A percentile compares a stretch with the other conserved stretches of the same genome.
phyloP scores from a whole-genome alignment of 1,140 invertebrate species.

The Drosophila tropicalis region DNA sequence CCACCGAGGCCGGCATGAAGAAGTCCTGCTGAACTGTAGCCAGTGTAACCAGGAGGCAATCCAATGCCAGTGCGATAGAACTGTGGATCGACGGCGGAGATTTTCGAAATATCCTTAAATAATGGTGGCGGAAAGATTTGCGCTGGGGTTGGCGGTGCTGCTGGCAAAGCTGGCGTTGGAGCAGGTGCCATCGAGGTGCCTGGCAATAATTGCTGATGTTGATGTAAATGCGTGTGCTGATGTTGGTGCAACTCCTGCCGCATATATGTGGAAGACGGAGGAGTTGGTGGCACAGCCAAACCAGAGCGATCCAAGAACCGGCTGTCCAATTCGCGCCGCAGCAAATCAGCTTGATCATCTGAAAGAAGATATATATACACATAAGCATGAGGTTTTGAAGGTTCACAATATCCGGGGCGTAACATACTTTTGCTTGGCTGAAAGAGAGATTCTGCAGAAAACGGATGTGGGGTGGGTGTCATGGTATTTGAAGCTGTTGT shows the following conservation, averaged over 20 bases:
- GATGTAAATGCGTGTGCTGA: constrained; percentile 95
- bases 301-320: constrained; percentile 89
- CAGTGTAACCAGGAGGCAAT: constrained; percentile 89
- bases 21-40: constrained; percentile 89
- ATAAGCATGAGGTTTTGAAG: neutral
- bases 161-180: constrained; percentile 86
- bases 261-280: constrained; percentile 86
- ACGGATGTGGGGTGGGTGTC: constrained; percentile 86
- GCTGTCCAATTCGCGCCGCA: constrained; percentile 95
- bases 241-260: constrained; percentile 95
- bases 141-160: constrained; percentile 81
- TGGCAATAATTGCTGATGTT: constrained; percentile 89
- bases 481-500: constrained; percentile 82
- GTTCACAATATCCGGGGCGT: constrained; percentile 64
- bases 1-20: constrained; percentile 90
- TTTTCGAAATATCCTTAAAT: constrained; percentile 95
- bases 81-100: constrained; percentile 90
- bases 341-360: constrained; percentile 91
- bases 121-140: constrained; percentile 84
- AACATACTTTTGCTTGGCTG: constrained; percentile 88
- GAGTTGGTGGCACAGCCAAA: constrained; percentile 74
- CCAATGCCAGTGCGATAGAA: constrained; percentile 90
- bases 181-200: constrained; percentile 88
- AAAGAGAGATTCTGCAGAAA: constrained; percentile 93
- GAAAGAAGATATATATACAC: constrained; percentile 43